Evolutionary conservation across 2,797 vertebrate species (phyloP).

Genomic region (Streptopelia turtur): DNA sequence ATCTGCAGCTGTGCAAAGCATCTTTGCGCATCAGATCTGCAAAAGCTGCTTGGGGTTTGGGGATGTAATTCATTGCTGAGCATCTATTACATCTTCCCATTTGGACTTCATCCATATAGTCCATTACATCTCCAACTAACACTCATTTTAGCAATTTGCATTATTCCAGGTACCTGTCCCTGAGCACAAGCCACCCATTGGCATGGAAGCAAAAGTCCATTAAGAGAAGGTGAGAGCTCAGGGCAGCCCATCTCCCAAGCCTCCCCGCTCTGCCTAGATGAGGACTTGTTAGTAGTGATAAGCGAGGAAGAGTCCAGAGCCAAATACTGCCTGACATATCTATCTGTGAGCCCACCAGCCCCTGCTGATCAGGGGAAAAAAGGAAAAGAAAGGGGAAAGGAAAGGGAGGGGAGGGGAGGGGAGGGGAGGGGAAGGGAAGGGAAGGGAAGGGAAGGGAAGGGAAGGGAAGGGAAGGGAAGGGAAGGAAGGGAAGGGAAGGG

Average conservation of each 20-base stretch:
- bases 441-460: too few species aligned
- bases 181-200: neutral
- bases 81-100: neutral
- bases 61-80: neutral
- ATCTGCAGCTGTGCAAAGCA: neutral
- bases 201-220: neutral
- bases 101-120: slow-evolving; percentile 33
- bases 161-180: neutral
- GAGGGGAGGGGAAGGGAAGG: too few species aligned
- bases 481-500: too few species aligned
- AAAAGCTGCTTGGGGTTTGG: neutral
- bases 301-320: neutral
- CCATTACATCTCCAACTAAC: slow-evolving; percentile 20
- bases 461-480: too few species aligned
- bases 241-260: neutral
- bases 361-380: neutral
- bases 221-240: neutral
- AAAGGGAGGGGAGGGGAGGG: too few species aligned
- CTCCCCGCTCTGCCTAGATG: neutral
- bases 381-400: too few species aligned
- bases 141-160: neutral
- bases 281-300: neutral
- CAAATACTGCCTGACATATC: neutral
- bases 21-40: neutral
- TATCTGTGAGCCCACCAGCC: neutral